Base-by-base conservation (phyloP, 2,113 vertebrate species). In the Saguinus imperator region DNA sequence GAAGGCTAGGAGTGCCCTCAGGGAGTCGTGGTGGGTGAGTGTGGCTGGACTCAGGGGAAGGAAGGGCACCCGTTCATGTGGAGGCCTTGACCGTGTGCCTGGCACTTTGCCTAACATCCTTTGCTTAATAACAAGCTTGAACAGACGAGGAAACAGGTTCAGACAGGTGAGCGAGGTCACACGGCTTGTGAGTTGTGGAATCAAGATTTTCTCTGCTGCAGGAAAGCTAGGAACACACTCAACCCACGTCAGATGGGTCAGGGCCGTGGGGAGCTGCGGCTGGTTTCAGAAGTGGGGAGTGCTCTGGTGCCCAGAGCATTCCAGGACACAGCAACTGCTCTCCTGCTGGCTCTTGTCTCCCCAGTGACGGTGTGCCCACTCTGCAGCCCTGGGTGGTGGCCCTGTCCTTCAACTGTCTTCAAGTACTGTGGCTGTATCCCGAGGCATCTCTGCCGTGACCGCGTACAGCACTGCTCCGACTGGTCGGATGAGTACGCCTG, bases 401-500 rank as follows among this genome's bases (percentile, higher is more conserved):
- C n/a, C 66, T 99, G 99, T 96, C 93, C 91, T 23, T 85, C 99
- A 0, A 97, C 97, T 7, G 68, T 99, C 87, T 98, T 97, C 6
- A 29, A 93, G 61, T 99, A 98, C 93, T 99, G 99, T 35, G 89
- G 90, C 96, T 99, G 99, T 37, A 55, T 99, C 80, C 99, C 99
- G 1, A 97, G 97, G 75, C 89, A 11, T 11, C 97, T 99, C 92
- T 99, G 99, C 93, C 81, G 0, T 79, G 98, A 99, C 0, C 94
- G 76, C 0, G 2, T 96, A 70, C 99, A 99, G 94, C 98, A 99
- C 96, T 99, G 99, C 88, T 87, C 80, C 0, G 97, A 98, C 97
- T 99, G 99, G 99, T 99, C 99, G 0, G 99, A 99, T 2, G 99
- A 99, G 93, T 98, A 98, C 7, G 0, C 57, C 93, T 99, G 99